phyloP scores from a whole-genome alignment of 2,888 invertebrate genomes.

The Eupithecia centaureata region DNA sequence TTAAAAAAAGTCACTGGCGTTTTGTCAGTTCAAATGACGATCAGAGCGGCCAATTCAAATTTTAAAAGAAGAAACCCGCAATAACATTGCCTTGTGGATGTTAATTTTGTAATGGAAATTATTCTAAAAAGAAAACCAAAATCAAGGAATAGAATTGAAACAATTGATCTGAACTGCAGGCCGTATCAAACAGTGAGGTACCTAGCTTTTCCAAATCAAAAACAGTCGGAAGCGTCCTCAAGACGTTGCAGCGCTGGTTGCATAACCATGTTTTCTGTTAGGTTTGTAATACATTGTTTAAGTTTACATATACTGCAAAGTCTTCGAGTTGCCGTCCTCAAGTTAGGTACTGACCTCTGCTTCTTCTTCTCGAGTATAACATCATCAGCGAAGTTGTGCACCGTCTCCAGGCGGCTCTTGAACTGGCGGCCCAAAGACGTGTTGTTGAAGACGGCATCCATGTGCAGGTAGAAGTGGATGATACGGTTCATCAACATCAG shows the following conservation, averaged over 20 bases:
- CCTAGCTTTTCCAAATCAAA: too few species aligned
- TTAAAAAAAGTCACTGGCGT: not conserved
- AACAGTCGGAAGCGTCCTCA: too few species aligned
- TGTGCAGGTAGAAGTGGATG: slow-evolving; percentile 83
- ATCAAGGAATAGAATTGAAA: too few species aligned
- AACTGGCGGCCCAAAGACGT: slow-evolving; percentile 76
- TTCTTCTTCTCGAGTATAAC: slow-evolving; percentile 80
- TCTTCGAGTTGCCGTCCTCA: not conserved
- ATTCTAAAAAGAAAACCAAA: too few species aligned
- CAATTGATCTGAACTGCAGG: too few species aligned
- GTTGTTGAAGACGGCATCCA: slow-evolving; percentile 76
- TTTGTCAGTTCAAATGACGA: not conserved
- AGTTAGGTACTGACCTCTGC: slow-evolving; percentile 30
- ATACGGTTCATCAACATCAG: slow-evolving; percentile 55
- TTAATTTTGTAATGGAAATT: not conserved
- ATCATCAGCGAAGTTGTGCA: slow-evolving; percentile 81
- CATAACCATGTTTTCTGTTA: too few species aligned
- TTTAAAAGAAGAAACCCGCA: not conserved
- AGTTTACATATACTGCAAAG: too few species aligned
- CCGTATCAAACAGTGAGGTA: too few species aligned
- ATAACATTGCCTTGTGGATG: not conserved
- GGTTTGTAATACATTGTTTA: too few species aligned
- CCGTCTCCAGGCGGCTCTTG: slow-evolving; percentile 68
- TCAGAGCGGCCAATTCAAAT: not conserved
- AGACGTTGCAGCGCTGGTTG: too few species aligned